phyloP scores from a whole-genome alignment of 2,113 vertebrate species.

The Cryptomyrus ogoouensis region DNA sequence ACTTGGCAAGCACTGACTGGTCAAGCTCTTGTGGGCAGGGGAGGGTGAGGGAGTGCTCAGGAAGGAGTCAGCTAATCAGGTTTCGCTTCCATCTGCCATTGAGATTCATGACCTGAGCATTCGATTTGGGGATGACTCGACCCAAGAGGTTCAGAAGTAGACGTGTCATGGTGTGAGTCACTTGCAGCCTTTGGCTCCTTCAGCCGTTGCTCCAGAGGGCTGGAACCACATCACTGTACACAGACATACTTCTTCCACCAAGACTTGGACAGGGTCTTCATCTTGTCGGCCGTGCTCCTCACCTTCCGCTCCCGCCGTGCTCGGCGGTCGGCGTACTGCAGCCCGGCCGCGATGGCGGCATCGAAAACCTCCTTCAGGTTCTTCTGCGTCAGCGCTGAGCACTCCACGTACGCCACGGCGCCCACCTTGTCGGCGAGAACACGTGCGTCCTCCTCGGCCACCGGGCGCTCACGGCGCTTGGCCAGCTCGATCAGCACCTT shows the following conservation, averaged over 20 bases:
- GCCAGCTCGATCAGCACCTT: slow-evolving; percentile 71
- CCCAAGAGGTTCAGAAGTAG: not conserved
- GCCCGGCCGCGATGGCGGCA: slow-evolving; percentile 65
- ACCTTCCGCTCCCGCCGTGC: slow-evolving; percentile 60
- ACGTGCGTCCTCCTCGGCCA: slow-evolving; percentile 56
- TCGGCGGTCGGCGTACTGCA: slow-evolving; percentile 55
- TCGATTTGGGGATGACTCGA: not conserved
- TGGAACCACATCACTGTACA: slow-evolving; percentile 49
- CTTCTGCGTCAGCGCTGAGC: slow-evolving; percentile 75
- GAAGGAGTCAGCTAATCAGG: not conserved
- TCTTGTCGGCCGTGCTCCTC: slow-evolving; percentile 65
- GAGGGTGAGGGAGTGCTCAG: not conserved
- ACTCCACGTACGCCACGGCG: slow-evolving; percentile 68
- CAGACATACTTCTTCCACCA: slow-evolving; percentile 83
- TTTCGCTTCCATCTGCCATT: not conserved
- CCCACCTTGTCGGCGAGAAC: slow-evolving; percentile 63
- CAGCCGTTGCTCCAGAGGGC: slow-evolving; percentile 11
- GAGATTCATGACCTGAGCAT: not conserved
- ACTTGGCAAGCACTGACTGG: not conserved
- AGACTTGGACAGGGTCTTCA: slow-evolving; percentile 73
- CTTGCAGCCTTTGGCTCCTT: not conserved
- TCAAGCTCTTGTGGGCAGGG: not conserved
- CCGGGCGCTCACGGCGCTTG: slow-evolving; percentile 57
- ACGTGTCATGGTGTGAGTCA: not conserved
- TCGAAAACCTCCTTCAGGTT: slow-evolving; percentile 80